phyloP scores from a whole-genome alignment of 2,888 invertebrate genomes.

The Melangyna quadrimaculata region DNA sequence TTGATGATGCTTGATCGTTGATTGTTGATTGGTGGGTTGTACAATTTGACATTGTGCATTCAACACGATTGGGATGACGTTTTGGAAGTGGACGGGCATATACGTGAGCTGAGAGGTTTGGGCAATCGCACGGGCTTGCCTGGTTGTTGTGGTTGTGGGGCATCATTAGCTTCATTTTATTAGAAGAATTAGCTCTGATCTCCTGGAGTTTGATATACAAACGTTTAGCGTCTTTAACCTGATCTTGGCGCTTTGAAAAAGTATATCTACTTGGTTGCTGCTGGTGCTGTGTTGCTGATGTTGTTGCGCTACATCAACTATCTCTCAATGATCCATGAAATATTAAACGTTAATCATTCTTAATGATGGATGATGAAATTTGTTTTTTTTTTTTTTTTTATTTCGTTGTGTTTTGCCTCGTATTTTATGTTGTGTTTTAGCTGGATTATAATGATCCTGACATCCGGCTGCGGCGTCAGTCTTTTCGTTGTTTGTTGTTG shows the following conservation, averaged over 20 bases:
- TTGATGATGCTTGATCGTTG: slow-evolving; percentile 32
- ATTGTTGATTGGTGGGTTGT: slow-evolving; percentile 71
- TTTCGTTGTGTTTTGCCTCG: too few species aligned
- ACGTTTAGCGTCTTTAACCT: slow-evolving; percentile 67
- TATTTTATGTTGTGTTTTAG: slow-evolving; percentile 40
- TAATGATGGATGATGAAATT: slow-evolving; percentile 72
- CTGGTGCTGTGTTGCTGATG: slow-evolving; percentile 11
- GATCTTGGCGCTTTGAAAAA: slow-evolving; percentile 56
- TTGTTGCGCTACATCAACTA: slow-evolving; percentile 34
- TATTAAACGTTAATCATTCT: slow-evolving; percentile 72
- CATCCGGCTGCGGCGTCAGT: slow-evolving; percentile 61
- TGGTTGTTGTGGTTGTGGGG: slow-evolving; percentile 64
- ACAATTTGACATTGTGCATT: slow-evolving; percentile 71
- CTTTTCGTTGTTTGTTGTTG: not conserved
- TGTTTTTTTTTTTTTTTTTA: slow-evolving; percentile 31
- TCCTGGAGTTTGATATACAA: slow-evolving; percentile 66
- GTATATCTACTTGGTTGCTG: not conserved
- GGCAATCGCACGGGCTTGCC: slow-evolving; percentile 11
- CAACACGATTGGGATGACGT: slow-evolving; percentile 56
- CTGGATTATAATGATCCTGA: slow-evolving; percentile 62
- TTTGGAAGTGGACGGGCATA: slow-evolving; percentile 6
- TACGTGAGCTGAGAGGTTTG: not conserved
- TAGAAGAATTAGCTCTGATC: slow-evolving; percentile 66
- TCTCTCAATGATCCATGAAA: slow-evolving; percentile 63
- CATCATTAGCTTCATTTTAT: slow-evolving; percentile 70